Conservation (phyloP, 2,888 invertebrate species). For the Cremastinae sp. region DNA sequence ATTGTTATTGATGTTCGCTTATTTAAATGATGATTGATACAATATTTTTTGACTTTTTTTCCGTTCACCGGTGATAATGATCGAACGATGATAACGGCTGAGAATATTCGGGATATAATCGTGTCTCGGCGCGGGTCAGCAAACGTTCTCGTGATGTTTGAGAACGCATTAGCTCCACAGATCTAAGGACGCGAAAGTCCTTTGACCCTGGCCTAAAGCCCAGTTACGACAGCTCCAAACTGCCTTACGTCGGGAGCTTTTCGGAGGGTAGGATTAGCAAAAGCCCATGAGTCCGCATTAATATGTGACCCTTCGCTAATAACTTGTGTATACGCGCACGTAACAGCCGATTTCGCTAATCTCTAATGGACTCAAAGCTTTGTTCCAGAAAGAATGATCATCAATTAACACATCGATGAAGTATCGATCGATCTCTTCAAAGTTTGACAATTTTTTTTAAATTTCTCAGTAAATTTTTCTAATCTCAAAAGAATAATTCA, state of each 20-base stretch:
- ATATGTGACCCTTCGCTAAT: constrained; percentile 74
- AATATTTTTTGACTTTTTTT: too few relatives aligned
- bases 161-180: constrained; percentile 43
- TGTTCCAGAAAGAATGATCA: not conserved
- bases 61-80: too few relatives aligned
- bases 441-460: not conserved
- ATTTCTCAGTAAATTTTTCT: not conserved
- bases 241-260: constrained; percentile 71
- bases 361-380: constrained; percentile 13
- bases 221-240: constrained; percentile 62
- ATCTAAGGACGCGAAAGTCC: constrained; percentile 44
- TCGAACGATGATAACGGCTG: too few relatives aligned
- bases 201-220: constrained; percentile 43
- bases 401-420: too few relatives aligned
- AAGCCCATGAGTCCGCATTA: constrained; percentile 77
- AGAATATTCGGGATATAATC: too few relatives aligned
- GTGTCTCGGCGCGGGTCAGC: not conserved
- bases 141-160: constrained; percentile 22
- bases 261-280: constrained; percentile 68
- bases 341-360: constrained; percentile 50
- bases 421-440: too few relatives aligned
- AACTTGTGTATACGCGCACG: constrained; percentile 25
- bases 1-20: too few relatives aligned
- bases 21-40: too few relatives aligned
- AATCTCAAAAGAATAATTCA: too few relatives aligned